phyloP scores from a whole-genome alignment of 2,888 invertebrate genomes.

The Brassicogethes aeneus region DNA sequence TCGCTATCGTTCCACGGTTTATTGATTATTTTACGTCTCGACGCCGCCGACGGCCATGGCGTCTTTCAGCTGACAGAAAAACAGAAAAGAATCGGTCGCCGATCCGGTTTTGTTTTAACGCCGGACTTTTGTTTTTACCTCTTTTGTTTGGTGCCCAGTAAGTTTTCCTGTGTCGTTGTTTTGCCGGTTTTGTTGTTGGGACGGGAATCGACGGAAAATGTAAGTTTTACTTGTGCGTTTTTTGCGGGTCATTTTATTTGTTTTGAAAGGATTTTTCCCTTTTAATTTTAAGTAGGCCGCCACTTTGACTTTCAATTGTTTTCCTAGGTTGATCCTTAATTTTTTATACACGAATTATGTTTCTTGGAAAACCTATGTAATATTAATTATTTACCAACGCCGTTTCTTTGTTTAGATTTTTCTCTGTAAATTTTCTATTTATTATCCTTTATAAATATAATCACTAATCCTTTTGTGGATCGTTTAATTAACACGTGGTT shows the following conservation, averaged over 20 bases:
- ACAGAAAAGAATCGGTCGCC: neutral
- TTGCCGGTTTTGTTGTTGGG: neutral
- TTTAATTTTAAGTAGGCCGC: no score
- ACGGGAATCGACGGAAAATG: neutral
- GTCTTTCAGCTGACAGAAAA: constrained; percentile 41
- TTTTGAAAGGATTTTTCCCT: no score
- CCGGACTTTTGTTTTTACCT: no score
- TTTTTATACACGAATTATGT: neutral
- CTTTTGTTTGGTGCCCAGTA: no score
- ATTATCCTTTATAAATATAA: no score
- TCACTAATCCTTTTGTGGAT: no score
- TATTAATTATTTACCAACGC: no score
- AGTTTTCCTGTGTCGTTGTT: constrained; percentile 24
- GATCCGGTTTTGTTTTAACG: no score
- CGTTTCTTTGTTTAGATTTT: no score
- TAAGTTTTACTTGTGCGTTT: neutral
- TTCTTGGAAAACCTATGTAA: no score
- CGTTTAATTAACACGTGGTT: no score
- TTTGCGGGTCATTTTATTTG: neutral
- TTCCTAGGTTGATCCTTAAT: neutral
- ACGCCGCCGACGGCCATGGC: constrained; percentile 35
- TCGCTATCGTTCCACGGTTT: constrained; percentile 37
- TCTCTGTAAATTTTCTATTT: no score
- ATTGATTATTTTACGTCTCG: constrained; percentile 44
- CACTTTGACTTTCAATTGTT: neutral